Conservation (phyloP, 2,113 vertebrate species). For the Cromileptes altivelis region DNA sequence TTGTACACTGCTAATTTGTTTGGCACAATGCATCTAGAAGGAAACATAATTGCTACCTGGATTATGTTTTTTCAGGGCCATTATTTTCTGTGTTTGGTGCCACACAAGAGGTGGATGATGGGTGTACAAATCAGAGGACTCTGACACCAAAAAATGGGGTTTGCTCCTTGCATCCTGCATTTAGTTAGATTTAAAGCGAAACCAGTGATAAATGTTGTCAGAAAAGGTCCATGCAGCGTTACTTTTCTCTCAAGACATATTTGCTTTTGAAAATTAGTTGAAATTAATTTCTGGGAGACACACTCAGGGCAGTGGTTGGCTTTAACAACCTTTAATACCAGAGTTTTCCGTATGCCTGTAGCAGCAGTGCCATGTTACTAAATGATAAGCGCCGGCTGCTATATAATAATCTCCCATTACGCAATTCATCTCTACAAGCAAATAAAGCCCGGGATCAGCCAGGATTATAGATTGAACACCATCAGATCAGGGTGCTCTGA, state of each 20-base stretch:
- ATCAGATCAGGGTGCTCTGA: too few relatives aligned
- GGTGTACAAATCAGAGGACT: not conserved
- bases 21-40: not conserved
- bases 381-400: too few relatives aligned
- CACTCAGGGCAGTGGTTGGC: not conserved
- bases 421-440: too few relatives aligned
- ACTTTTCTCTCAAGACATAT: not conserved
- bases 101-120: not conserved
- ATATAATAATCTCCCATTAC: too few relatives aligned
- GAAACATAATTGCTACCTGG: not conserved
- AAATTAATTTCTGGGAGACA: not conserved
- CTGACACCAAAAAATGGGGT: not conserved
- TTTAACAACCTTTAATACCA: not conserved
- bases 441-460: too few relatives aligned
- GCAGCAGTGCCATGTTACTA: too few relatives aligned
- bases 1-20: not conserved
- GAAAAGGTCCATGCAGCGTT: not conserved
- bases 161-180: not conserved
- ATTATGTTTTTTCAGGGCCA: not conserved
- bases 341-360: too few relatives aligned
- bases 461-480: too few relatives aligned
- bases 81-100: not conserved
- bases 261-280: not conserved
- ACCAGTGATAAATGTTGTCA: not conserved
- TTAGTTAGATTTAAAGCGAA: not conserved